Conservation (phyloP, 2,888 invertebrate genomes). For the Ectobius pallidus region DNA sequence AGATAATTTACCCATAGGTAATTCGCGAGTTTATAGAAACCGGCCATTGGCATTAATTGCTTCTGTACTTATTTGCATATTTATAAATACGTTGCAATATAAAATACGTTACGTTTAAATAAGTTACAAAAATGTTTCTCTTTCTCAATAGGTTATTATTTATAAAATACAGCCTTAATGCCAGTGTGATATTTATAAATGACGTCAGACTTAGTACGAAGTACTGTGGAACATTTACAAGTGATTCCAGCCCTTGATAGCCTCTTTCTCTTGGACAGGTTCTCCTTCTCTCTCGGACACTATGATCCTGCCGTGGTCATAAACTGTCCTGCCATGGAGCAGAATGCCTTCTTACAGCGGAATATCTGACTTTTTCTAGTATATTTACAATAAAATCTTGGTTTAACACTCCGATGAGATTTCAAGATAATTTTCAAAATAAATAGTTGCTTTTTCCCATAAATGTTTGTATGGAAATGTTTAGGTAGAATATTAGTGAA, state of each 20-base stretch:
- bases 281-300: too few species aligned
- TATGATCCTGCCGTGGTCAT: neutral
- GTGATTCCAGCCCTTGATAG: neutral
- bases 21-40: too few species aligned
- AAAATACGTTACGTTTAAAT: too few species aligned
- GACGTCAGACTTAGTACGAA: too few species aligned
- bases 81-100: too few species aligned
- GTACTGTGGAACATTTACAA: neutral
- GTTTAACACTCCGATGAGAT: slow-evolving; percentile 4
- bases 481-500: neutral
- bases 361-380: neutral
- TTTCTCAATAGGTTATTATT: too few species aligned
- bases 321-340: neutral
- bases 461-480: slow-evolving; percentile 14
- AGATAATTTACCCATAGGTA: too few species aligned
- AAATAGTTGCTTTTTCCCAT: slow-evolving; percentile 3
- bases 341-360: neutral
- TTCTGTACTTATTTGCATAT: too few species aligned
- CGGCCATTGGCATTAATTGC: too few species aligned
- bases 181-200: too few species aligned
- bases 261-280: neutral
- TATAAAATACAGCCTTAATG: too few species aligned
- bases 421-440: slow-evolving; percentile 1
- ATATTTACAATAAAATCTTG: slow-evolving; percentile 14
- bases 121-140: too few species aligned